These are phyloP conservation scores for Limnodromus scolopaceus DNA, from an alignment of 2,797 vertebrate species.

Conservation along the genomic window DNA sequence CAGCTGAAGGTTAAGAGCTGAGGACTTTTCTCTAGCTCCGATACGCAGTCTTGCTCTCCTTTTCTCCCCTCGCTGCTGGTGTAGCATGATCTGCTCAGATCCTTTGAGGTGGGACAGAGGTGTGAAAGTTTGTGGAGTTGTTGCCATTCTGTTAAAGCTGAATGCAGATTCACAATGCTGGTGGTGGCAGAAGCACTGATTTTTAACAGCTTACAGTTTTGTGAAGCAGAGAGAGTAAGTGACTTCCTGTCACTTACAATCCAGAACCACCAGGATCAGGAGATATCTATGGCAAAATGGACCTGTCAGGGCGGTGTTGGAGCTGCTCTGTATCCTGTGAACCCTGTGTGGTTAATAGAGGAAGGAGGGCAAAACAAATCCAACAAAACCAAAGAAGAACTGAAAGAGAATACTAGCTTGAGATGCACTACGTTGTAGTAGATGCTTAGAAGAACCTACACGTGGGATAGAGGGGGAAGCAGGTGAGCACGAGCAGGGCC, in stretches of 20 bases:
- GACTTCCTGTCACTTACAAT: not conserved
- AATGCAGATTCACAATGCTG: not conserved
- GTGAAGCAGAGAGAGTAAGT: not conserved
- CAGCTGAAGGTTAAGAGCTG: not conserved
- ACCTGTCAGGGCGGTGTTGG: fast-evolving
- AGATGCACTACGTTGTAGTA: not conserved
- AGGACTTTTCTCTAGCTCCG: not conserved
- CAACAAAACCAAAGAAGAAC: not conserved
- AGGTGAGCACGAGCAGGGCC: not conserved
- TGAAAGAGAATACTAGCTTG: not conserved
- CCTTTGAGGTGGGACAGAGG: not conserved
- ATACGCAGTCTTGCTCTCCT: not conserved
- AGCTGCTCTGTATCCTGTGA: not conserved
- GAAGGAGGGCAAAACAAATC: not conserved
- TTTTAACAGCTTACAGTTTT: not conserved
- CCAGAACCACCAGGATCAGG: not conserved
- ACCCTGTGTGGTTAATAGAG: not conserved
- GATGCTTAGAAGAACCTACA: not conserved
- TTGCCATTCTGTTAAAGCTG: not conserved
- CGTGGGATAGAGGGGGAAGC: not conserved
- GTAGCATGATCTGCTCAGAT: not conserved
- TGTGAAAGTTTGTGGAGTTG: not conserved
- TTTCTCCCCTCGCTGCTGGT: not conserved
- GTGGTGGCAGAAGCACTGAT: not conserved
- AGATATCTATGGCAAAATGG: not conserved